Conservation (phyloP, 1,140 invertebrate genomes). For the Augochlora pura region DNA sequence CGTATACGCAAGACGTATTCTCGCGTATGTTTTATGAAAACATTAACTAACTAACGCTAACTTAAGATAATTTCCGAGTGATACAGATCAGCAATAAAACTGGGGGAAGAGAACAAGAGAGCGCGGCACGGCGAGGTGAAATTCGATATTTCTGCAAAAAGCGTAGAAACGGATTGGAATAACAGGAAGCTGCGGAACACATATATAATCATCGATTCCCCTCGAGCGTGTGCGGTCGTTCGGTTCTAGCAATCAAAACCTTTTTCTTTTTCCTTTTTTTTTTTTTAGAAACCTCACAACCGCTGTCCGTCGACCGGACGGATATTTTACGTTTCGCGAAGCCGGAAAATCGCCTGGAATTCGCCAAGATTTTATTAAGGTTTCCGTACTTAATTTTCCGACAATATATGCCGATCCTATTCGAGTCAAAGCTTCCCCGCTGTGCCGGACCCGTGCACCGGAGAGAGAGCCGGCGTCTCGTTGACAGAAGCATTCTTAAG, state of each 20-base stretch:
- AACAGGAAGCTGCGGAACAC: constrained; percentile 36
- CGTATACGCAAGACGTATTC: no score
- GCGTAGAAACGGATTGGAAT: constrained; percentile 30
- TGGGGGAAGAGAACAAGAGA: not conserved
- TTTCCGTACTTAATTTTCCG: constrained; percentile 59
- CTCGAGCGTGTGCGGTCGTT: constrained; percentile 24
- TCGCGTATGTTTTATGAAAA: no score
- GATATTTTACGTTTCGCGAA: constrained; percentile 74
- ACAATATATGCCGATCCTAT: constrained; percentile 17
- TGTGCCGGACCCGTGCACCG: not conserved
- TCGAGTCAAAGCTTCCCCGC: constrained; percentile 1
- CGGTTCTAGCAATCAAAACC: constrained; percentile 32
- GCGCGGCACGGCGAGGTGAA: not conserved
- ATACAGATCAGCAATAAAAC: constrained; percentile 15
- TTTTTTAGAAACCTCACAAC: constrained; percentile 54
- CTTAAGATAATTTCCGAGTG: no score
- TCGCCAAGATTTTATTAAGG: constrained; percentile 58
- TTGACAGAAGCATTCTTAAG: constrained; percentile 44
- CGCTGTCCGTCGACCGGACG: constrained; percentile 46
- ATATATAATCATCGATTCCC: constrained; percentile 41
- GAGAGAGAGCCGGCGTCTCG: not conserved
- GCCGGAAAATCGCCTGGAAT: constrained; percentile 65
- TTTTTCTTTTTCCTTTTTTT: constrained; percentile 23
- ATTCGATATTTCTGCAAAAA: constrained; percentile 22
- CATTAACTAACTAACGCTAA: no score